Evolutionary conservation across 2,113 vertebrate species (phyloP).

Genomic region (Salminus brasiliensis): DNA sequence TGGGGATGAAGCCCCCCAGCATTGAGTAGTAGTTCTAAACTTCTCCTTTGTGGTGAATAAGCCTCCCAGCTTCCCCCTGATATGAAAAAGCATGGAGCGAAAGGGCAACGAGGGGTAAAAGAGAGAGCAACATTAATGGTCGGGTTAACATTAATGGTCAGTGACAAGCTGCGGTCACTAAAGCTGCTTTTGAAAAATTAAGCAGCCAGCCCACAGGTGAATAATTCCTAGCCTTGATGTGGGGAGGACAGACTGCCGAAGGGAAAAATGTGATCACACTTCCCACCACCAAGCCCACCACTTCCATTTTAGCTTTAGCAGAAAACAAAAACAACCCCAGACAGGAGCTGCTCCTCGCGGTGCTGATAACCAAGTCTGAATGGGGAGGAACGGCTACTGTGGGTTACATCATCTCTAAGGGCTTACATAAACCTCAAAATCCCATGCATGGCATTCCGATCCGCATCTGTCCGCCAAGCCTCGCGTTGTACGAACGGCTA

Average conservation of each 20-base stretch:
- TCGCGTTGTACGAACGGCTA: background rate
- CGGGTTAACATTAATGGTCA: slow-evolving; percentile 77
- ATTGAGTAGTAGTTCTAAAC: too few species aligned
- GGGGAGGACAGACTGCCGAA: slow-evolving; percentile 49
- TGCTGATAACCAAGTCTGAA: background rate
- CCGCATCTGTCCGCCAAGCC: background rate
- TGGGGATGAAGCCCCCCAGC: too few species aligned
- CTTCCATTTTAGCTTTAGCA: slow-evolving; percentile 16
- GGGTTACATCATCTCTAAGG: slow-evolving; percentile 12
- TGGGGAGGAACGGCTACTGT: background rate
- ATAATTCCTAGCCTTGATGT: slow-evolving; percentile 68
- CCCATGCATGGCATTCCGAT: background rate
- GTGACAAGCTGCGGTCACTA: slow-evolving; percentile 63
- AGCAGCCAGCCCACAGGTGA: slow-evolving; percentile 64
- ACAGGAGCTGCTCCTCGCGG: background rate
- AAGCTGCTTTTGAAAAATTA: slow-evolving; percentile 74
- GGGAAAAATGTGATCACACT: slow-evolving; percentile 13
- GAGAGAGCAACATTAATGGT: slow-evolving; percentile 50
- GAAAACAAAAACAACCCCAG: slow-evolving; percentile 1
- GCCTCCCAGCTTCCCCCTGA: background rate
- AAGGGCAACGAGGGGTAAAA: background rate
- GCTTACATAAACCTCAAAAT: background rate
- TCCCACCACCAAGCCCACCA: background rate
- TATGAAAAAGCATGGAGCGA: slow-evolving; percentile 20
- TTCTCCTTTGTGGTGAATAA: too few species aligned